These are phyloP conservation scores for Chrosomus eos DNA, from an alignment of 2,797 vertebrate genomes.

Conservation along the genomic window DNA sequence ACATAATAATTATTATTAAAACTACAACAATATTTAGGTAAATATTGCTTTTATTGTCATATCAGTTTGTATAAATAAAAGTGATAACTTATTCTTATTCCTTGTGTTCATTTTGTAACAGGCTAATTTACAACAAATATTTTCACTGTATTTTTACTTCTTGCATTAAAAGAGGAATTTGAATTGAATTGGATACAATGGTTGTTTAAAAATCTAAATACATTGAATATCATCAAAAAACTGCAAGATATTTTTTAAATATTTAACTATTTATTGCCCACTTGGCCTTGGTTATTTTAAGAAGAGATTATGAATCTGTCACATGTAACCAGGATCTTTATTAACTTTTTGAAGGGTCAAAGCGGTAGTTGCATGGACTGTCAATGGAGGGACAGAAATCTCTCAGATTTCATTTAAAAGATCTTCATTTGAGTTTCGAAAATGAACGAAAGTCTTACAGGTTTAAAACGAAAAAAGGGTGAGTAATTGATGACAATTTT, in stretches of 20 bases:
- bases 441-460: not conserved
- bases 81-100: not conserved
- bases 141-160: not conserved
- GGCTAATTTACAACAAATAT: accelerated
- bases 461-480: too few species aligned
- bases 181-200: not conserved
- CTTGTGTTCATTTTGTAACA: not conserved
- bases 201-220: not conserved
- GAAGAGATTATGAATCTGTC: too few species aligned
- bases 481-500: not conserved
- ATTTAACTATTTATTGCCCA: too few species aligned
- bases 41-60: not conserved
- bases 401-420: too few species aligned
- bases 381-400: too few species aligned
- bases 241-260: not conserved
- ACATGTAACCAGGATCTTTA: too few species aligned
- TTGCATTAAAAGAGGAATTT: not conserved
- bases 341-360: too few species aligned
- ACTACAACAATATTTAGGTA: too few species aligned
- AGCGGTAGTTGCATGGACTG: too few species aligned
- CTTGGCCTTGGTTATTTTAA: too few species aligned
- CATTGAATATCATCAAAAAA: not conserved
- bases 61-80: not conserved
- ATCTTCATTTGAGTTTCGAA: not conserved
- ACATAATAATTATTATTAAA: too few species aligned